phyloP scores from a whole-genome alignment of 2,113 vertebrate species.

The Merops nubicus region DNA sequence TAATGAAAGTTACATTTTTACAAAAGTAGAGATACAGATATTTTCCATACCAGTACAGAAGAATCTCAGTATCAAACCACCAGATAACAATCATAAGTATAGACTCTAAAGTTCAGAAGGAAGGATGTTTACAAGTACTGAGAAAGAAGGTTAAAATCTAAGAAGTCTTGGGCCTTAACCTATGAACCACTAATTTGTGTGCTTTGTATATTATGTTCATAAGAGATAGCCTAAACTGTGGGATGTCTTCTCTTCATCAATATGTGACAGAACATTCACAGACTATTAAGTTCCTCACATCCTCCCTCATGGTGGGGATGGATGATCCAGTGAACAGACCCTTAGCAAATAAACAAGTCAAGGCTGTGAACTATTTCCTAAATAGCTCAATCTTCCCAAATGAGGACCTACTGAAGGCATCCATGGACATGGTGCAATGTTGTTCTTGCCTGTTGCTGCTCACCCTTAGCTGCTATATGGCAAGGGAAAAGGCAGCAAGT shows the following conservation, averaged over 20 bases:
- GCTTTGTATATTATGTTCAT: not conserved
- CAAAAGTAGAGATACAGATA: not conserved
- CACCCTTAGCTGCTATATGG: not conserved
- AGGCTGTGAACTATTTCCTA: not conserved
- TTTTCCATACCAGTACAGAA: not conserved
- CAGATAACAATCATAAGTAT: not conserved
- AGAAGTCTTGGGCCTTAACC: not conserved
- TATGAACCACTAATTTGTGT: slow-evolving; percentile 5
- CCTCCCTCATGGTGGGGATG: accelerated
- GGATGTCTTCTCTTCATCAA: not conserved
- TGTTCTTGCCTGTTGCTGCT: not conserved
- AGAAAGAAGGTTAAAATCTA: not conserved
- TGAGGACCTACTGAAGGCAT: not conserved
- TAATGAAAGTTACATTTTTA: not conserved
- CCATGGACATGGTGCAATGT: accelerated
- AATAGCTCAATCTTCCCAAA: not conserved
- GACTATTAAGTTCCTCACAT: accelerated
- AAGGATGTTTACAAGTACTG: not conserved
- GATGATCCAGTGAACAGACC: not conserved
- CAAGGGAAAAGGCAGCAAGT: not conserved
- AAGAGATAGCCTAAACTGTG: not conserved
- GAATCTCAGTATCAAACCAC: not conserved
- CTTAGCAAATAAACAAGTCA: accelerated
- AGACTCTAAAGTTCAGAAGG: not conserved
- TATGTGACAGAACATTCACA: accelerated